Evolutionary conservation across 2,113 vertebrate genomes (phyloP).

Genomic region (Fulmarus glacialis): DNA sequence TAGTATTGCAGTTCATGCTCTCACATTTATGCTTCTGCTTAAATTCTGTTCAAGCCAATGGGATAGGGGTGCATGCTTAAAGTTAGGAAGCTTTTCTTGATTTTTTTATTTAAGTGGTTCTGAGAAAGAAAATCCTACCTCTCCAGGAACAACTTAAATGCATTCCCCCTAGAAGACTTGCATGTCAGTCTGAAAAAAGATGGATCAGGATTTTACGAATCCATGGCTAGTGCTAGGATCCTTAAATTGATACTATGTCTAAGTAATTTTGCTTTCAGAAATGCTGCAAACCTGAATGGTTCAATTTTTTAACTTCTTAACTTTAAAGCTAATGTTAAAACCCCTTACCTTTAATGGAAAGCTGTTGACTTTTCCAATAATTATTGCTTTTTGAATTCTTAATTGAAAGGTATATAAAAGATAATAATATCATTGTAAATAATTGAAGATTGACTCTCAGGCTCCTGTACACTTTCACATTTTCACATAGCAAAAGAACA

Average conservation of each 20-base stretch:
- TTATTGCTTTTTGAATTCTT: neutral
- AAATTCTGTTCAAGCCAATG: neutral
- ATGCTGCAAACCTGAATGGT: neutral
- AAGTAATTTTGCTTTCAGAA: neutral
- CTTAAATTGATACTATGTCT: neutral
- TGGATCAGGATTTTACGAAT: neutral
- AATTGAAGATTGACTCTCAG: neutral
- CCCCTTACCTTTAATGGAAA: fast-evolving
- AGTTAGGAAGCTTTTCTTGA: neutral
- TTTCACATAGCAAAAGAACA: neutral
- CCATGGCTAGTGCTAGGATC: neutral
- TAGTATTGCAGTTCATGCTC: neutral
- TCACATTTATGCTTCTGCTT: neutral
- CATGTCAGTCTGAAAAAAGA: neutral
- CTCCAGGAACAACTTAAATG: neutral
- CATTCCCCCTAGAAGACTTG: neutral
- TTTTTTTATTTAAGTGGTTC: neutral
- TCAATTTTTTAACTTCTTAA: neutral
- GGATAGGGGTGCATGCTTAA: neutral
- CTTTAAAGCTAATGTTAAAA: neutral
- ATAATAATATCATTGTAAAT: neutral
- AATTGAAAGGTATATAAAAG: neutral
- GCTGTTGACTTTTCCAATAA: neutral
- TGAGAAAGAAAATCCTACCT: neutral
- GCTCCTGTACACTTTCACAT: neutral